Evolutionary conservation across 2,797 vertebrate species (phyloP), one percentile per base, ranked within the genome.

Genomic region (Melanotaenia nigrans): DNA sequence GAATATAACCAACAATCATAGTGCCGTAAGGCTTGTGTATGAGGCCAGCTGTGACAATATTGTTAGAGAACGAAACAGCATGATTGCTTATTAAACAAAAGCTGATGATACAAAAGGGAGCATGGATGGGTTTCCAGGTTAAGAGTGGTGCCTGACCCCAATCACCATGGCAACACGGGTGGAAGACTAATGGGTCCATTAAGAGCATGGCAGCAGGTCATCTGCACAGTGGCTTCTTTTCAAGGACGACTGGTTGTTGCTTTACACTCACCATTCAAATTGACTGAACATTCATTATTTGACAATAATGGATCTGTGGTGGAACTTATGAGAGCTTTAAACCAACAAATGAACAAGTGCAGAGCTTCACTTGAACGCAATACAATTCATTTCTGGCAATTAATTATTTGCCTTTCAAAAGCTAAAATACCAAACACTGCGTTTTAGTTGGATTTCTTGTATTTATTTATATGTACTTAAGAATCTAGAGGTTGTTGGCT

Each of bases 141-240:
- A 8, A 58, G 47, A 76, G 64, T 38, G n/a, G 33, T 4, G 47
- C 20, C 63, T 86, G 78, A 85, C 88, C 88, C 51, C 3, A 20
- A 58, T 88, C 77, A 13, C 79, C 77, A 68, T 1, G 42, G 79
- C 55, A 85, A 89, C 77, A 53, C 40, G 10, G 2, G 70, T 32
- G 66, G 49, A 59, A 6, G 66, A 57, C 65, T 85, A 85, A 89
- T 80, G 87, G 55, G 73, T 51, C 82, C 81, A 82, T 85, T 85
- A 88, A 64, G 68, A 78, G 60, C 51, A 28, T 0, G 1, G 47
- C 62, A 33, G 62, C n/a, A 10, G 71, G 62, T 75, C 77, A 49
- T 61, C 36, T 8, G 51, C 10, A 20, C 61, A 12, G 63, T 12
- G 4, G 32, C 61, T 71, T 69, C 59, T 69, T 60, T 61, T 49